Base-by-base conservation (phyloP, 1,140 invertebrate species). In the Temnothorax nylanderi region DNA sequence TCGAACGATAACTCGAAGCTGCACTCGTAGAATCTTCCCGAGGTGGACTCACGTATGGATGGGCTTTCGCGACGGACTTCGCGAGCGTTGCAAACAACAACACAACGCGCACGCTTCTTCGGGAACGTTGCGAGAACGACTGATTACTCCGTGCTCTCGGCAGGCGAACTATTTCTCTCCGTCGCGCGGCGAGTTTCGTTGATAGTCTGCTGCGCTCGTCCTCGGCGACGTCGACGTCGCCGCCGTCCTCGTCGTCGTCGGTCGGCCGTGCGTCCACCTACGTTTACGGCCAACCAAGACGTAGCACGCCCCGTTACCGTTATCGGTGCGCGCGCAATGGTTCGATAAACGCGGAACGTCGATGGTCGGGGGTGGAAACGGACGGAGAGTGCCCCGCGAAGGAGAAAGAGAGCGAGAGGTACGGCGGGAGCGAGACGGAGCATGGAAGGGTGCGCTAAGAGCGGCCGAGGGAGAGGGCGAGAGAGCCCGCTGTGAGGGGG, bases 261-360 rank as follows among this genome's bases (percentile, higher is more conserved):
- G 51, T 89, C 84, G 76, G 32, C 65, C 85, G 78, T 86, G 65
- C 87, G 77, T 90, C 81, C 89, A 87, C 76, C 89, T 80, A 85
- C 60, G 74, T 89, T 85, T 74, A 85, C 90, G 71, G 75, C 88
- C 89, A 91, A 89, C 86, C 91, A 92, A 92, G 92, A 90, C 82
- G 80, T 91, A 81, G 90, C 86, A 89, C 82, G 88, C 90, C 90
- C 91, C 90, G 77, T 87, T 49, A 74, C 86, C 67, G 75, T 90
- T 89, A 89, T 88, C 91, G 87, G 75, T 95, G 95, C 95, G 95
- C 95, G 94, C 94, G 95, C 95, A 95, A 85, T 94, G 93, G 95
- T 94, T 95, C 95, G 94, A 95, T 95, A 95, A 93, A 94, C 91
- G 94, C 94, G 92, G 90, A 91, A 93, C 93, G 93, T 94, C 93